These are phyloP conservation scores for Nothura maculosa DNA, from an alignment of 2,797 vertebrate species.

Conservation along the genomic window DNA sequence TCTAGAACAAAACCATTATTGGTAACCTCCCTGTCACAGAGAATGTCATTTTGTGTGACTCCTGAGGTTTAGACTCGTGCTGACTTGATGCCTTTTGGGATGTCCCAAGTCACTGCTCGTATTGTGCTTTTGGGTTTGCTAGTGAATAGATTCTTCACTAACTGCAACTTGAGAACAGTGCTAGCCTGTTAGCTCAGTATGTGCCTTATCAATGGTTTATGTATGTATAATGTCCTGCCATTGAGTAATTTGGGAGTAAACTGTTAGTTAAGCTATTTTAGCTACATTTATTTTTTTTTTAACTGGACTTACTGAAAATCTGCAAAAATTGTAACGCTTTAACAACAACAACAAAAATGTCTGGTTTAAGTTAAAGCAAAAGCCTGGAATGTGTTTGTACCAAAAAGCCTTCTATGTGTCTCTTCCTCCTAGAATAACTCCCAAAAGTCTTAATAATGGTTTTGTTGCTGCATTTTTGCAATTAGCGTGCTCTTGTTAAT, in stretches of 20 bases:
- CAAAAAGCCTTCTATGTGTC: background rate
- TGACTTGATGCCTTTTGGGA: slow-evolving; percentile 59
- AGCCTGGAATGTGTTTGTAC: background rate
- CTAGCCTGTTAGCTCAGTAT: slow-evolving; percentile 13
- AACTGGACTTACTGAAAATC: background rate
- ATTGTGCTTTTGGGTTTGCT: slow-evolving; percentile 64
- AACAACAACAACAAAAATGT: no score
- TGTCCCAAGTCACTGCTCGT: slow-evolving; percentile 48
- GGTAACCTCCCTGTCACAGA: slow-evolving; percentile 56
- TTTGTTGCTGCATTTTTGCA: slow-evolving; percentile 52
- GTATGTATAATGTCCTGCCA: slow-evolving; percentile 31
- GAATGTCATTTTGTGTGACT: slow-evolving; percentile 27
- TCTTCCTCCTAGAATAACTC: background rate
- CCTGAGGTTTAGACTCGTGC: slow-evolving; percentile 52
- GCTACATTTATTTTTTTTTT: background rate
- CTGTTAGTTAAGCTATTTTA: background rate
- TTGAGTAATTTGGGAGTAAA: background rate
- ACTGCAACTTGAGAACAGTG: slow-evolving; percentile 38
- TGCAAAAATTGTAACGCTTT: background rate
- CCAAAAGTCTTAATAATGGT: slow-evolving; percentile 69
- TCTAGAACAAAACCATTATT: slow-evolving; percentile 68
- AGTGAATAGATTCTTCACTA: slow-evolving; percentile 49
- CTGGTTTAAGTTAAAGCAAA: background rate
- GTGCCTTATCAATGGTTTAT: slow-evolving; percentile 31
- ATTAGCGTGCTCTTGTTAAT: background rate